Evolutionary conservation across 2,888 invertebrate species (phyloP), one percentile per base, ranked within the genome.

Genomic region (Drosophila prostipennis): DNA sequence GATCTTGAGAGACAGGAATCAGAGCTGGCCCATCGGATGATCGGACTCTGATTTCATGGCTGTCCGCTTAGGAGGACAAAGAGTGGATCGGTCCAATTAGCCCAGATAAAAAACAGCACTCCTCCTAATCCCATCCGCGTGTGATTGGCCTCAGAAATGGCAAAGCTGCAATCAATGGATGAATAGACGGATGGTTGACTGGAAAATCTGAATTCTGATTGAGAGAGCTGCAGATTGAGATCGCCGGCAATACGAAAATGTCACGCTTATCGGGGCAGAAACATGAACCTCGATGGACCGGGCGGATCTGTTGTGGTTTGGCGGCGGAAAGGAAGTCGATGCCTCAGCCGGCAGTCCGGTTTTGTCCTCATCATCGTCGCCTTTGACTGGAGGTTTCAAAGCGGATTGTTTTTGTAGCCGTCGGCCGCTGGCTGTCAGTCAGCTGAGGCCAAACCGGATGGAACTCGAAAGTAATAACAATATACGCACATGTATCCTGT

Each of bases 221-320:
- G 52, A 73, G 52, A 73, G 77, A 67, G 78, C 45, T 2, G 68
- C 43, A 56, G 55, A 71, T 75, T 56, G 49, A 64, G 77, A 91
- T 91, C 90, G 78, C 81, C 80, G 81, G 81, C 80, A 82, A 84
- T 89, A 82, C 83, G 84, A 89, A 90, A 89, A 91, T 90, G 90
- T 91, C 91, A 91, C 90, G 91, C 90, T 89, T 90, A 88, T 91
- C 89, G 78, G 34, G 53, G 52, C 54, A 43, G 58, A 70, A 72
- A 46, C 65, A 65, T 32, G 46, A 54, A 13, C 26, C 11, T 4
- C 10, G 34, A 11, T 34, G 51, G 51, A 36, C 49, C 51, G 40
- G 34, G 19, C 71, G 65, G 71, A 63, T 67, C 63, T 76, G 68
- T 78, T 85, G 87, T 85, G 87, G 87, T 85, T 87, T 69, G 72